Percentiles rank a stretch among this genome's conserved stretches.
These are phyloP conservation scores for Smutsia gigantea DNA, from an alignment of 2,797 vertebrate genomes.

Conservation along the genomic window DNA sequence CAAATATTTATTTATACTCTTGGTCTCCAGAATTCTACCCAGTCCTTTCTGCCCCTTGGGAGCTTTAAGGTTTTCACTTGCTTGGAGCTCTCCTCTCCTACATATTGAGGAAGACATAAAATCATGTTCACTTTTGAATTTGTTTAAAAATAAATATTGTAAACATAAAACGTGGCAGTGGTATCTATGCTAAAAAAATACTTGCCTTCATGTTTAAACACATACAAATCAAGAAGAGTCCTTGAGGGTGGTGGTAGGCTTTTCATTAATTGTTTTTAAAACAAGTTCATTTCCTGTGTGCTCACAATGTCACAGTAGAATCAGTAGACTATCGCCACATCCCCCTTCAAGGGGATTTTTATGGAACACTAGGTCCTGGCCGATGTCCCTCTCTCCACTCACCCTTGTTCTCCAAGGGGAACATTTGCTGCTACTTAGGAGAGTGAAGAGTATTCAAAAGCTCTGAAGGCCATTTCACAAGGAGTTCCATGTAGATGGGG, in stretches of 20 bases:
- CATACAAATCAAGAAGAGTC: background rate
- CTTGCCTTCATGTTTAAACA: background rate
- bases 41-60: background rate
- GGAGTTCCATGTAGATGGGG: background rate
- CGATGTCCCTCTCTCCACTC: background rate
- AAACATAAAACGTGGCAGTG: background rate
- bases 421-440: background rate
- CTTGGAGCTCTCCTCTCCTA: background rate
- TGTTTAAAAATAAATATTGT: background rate
- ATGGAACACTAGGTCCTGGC: background rate
- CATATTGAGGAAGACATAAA: background rate
- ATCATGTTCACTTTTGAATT: background rate
- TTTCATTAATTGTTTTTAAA: constrained; percentile 1
- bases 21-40: background rate
- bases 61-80: background rate
- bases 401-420: background rate
- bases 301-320: background rate
- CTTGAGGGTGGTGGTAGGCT: background rate
- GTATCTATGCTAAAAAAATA: background rate
- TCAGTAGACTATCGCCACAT: accelerated
- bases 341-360: background rate
- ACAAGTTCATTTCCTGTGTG: background rate
- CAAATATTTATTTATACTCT: background rate
- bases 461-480: background rate
- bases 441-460: background rate